These are phyloP conservation scores for Ataeniobius toweri DNA, from an alignment of 2,797 vertebrate genomes.

Conservation along the genomic window DNA sequence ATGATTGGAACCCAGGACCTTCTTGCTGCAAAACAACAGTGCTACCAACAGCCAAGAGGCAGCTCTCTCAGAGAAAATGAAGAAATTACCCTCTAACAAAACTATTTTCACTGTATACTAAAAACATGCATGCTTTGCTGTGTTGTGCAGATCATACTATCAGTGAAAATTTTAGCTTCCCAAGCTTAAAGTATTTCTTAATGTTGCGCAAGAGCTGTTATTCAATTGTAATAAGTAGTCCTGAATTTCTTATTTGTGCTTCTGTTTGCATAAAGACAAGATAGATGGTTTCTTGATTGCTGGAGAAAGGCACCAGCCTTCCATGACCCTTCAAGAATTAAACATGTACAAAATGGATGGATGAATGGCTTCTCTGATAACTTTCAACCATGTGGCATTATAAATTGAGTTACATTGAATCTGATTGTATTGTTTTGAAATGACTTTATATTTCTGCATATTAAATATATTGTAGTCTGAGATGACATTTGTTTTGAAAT, in stretches of 20 bases:
- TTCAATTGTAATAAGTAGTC: conserved; percentile 1
- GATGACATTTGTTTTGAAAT: not conserved
- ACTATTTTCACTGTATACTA: too few relatives aligned
- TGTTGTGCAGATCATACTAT: conserved; percentile 4
- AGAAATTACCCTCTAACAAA: too few relatives aligned
- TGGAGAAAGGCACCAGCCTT: too few relatives aligned
- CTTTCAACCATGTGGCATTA: too few relatives aligned
- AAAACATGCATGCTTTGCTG: not conserved
- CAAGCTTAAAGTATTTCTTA: not conserved
- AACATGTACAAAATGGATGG: too few relatives aligned
- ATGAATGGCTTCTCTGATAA: too few relatives aligned
- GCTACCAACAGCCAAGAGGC: too few relatives aligned
- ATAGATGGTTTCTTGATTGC: too few relatives aligned
- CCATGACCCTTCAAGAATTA: too few relatives aligned
- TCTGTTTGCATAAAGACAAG: not conserved
- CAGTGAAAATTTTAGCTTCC: not conserved
- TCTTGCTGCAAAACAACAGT: too few relatives aligned
- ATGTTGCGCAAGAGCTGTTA: conserved; percentile 4
- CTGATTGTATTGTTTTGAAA: not conserved
- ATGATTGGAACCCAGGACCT: too few relatives aligned
- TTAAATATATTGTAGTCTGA: not conserved
- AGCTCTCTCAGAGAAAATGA: too few relatives aligned
- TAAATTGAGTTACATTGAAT: not conserved
- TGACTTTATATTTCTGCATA: not conserved
- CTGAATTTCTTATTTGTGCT: not conserved